Percentiles rank a stretch among this genome's conserved stretches.
phyloP scores from a whole-genome alignment of 2,797 vertebrate genomes.

The Ptychobarbus kaznakovi region DNA sequence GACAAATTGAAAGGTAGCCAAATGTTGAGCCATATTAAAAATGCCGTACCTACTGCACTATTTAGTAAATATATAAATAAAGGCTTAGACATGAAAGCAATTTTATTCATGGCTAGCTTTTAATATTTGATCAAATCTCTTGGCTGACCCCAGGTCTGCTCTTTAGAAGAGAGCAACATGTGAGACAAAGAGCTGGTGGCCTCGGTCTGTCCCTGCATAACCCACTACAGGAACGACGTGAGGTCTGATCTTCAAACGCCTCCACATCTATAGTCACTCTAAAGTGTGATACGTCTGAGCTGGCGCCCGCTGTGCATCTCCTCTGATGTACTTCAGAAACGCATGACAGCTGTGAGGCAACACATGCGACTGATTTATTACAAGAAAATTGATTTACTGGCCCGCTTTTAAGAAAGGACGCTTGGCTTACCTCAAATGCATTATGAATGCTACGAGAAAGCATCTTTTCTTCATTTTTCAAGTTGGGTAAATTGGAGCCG shows the following conservation, averaged over 20 bases:
- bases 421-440: neutral
- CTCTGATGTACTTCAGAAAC: conserved; percentile 23
- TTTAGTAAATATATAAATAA: conserved; percentile 58
- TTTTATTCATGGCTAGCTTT: conserved; percentile 61
- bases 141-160: conserved; percentile 62
- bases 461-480: neutral
- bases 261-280: conserved; percentile 10
- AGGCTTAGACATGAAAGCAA: conserved; percentile 63
- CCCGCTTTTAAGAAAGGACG: neutral
- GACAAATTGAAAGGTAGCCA: neutral
- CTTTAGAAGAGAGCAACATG: conserved; percentile 60
- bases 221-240: conserved; percentile 57
- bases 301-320: neutral
- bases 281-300: conserved; percentile 7
- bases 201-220: conserved; percentile 47
- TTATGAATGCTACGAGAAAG: neutral
- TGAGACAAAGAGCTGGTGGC: conserved; percentile 48
- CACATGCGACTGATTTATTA: neutral
- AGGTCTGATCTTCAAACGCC: conserved; percentile 63
- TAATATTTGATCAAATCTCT: conserved; percentile 66
- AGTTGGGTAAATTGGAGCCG: neutral
- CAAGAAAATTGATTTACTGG: neutral
- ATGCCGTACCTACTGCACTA: conserved; percentile 31
- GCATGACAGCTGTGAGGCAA: neutral
- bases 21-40: neutral